Base-by-base conservation (phyloP, 2,797 vertebrate genomes). In the Neoniphon sammara region DNA sequence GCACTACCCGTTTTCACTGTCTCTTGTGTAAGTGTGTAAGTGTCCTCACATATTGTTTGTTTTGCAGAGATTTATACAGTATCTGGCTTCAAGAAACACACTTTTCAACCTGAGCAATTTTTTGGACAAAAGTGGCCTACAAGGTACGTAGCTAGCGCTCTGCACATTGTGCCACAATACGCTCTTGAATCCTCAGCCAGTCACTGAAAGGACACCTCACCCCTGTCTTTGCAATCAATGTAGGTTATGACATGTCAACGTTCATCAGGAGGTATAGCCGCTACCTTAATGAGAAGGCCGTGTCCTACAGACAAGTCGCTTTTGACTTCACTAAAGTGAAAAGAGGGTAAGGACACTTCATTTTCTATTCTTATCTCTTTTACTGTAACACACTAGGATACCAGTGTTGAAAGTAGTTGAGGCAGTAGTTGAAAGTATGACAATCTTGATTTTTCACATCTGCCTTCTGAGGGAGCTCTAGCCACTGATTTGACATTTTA, bases 311-410 rank as follows among this genome's bases (percentile, higher is more conserved):
- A 94, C 97, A 97, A 91, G 97, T 97, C 67, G 97, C 97, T 78
- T 98, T 98, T 91, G 97, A 98, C 93, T 98, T 98, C 91, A 98
- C 97, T 27, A 98, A 98, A 96, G 97, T 98, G 88, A 98, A 97
- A 94, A 93, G 97, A 95, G 97, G 97, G 97, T 98, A 93, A 96
- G 96, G 10, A 49, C 30, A 34, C 62, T 74, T 69, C 15, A 18
- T 59, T 71, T 58, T 27, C 1, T 49, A 10, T 56, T n/a, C 12
- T 68, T 53, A 14, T 25, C 18, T 7, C 15, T 53, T 73, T 55
- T 18, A 2, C 25, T 59, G n/a, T 30, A 47, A 21, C 39, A 1
- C 17, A 10, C 6, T 42, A 4, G 44, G 44, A 46, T 2, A 17
- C 4, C 5, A 18, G 25, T 55, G 23, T 64, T 65, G 47, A 50